Percentiles rank a stretch among this genome's conserved stretches.
Conservation (phyloP, 1,140 invertebrate species). For the Drosophila rhopaloa region DNA sequence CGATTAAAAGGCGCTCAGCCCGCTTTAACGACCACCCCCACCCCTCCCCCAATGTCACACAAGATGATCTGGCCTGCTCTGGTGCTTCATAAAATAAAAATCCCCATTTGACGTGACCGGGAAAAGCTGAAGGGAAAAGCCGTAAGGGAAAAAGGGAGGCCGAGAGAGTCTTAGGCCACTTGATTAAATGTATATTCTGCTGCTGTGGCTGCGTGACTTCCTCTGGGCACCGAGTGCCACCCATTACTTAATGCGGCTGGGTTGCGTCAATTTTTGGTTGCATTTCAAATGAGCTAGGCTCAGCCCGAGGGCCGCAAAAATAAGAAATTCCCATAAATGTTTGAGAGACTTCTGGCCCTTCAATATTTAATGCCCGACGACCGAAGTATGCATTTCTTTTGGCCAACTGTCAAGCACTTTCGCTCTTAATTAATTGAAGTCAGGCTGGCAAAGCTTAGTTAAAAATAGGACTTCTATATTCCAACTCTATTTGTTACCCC, state of each 20-base stretch:
- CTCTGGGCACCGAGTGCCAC: conserved; percentile 25
- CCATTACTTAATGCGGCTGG: conserved; percentile 69
- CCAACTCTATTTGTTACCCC: background rate
- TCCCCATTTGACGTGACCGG: conserved; percentile 35
- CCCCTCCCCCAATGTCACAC: conserved; percentile 15
- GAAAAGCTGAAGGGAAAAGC: background rate
- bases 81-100: conserved; percentile 40
- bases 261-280: conserved; percentile 76
- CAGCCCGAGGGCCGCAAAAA: conserved; percentile 16
- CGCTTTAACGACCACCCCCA: conserved; percentile 38
- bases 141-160: background rate
- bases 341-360: conserved; percentile 50
- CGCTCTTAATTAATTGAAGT: conserved; percentile 70
- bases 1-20: conserved; percentile 64
- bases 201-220: conserved; percentile 41
- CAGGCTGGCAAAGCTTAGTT: conserved; percentile 1
- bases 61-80: conserved; percentile 14
- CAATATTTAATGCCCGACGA: conserved; percentile 61
- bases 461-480: background rate
- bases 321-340: conserved; percentile 54
- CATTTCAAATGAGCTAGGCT: conserved; percentile 68
- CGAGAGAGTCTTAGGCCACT: conserved; percentile 26
- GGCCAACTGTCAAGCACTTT: conserved; percentile 41
- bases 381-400: conserved; percentile 46
- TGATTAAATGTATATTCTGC: conserved; percentile 57